These are phyloP conservation scores for Scaptomyza montana DNA, from an alignment of 1,140 invertebrate genomes.

Conservation along the genomic window DNA sequence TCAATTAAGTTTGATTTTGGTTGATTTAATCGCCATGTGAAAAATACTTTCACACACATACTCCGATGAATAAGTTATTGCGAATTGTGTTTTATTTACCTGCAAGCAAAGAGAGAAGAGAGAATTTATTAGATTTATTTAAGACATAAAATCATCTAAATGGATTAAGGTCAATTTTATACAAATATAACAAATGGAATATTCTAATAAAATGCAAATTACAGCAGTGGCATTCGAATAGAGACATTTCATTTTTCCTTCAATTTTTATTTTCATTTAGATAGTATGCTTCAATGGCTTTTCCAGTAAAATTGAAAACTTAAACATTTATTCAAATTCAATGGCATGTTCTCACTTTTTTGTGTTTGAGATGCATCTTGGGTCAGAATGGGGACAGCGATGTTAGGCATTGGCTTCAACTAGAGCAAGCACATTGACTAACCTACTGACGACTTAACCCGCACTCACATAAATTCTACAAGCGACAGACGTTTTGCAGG, in stretches of 20 bases:
- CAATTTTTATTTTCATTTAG: neutral
- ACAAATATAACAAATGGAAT: neutral
- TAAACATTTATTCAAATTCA: constrained; percentile 1
- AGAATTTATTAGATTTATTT: constrained; percentile 17
- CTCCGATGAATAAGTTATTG: neutral
- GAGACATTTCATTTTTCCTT: no score
- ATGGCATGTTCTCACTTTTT: constrained; percentile 3
- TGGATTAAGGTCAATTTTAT: neutral
- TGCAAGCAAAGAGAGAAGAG: constrained; percentile 33
- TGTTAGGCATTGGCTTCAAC: neutral
- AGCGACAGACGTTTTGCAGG: constrained; percentile 29
- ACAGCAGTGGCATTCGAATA: neutral
- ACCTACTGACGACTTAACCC: constrained; percentile 63
- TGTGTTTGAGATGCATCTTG: constrained; percentile 7
- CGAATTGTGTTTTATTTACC: constrained; percentile 36
- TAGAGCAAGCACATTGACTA: constrained; percentile 17
- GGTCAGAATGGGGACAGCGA: neutral
- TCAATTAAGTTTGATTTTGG: constrained; percentile 57
- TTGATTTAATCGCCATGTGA: constrained; percentile 49
- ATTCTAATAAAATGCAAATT: neutral
- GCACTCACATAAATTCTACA: constrained; percentile 56
- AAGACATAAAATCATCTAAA: neutral
- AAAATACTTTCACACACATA: constrained; percentile 17
- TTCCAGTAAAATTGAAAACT: no score
- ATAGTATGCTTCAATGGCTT: neutral